phyloP scores from a whole-genome alignment of 1,140 invertebrate species.

The Drosophila yakuba region DNA sequence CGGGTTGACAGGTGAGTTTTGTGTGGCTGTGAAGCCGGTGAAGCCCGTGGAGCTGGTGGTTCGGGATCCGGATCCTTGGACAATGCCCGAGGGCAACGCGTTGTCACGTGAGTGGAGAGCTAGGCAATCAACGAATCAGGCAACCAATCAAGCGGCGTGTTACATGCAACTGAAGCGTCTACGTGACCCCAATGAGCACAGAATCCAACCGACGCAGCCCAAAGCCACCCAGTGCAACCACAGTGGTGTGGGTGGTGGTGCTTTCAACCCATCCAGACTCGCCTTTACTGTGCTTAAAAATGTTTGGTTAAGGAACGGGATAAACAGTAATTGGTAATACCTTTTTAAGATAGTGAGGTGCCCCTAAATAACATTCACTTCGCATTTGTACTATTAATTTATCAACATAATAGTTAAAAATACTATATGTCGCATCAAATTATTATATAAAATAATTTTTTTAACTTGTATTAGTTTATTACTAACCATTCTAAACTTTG shows the following conservation, averaged over 20 bases:
- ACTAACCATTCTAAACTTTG: neutral
- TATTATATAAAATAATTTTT: neutral
- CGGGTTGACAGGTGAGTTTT: conserved; percentile 12
- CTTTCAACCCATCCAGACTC: neutral
- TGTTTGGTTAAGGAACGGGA: no score
- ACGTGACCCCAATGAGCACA: conserved; percentile 53
- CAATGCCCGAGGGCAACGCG: conserved; percentile 55
- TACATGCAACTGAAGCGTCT: conserved; percentile 75
- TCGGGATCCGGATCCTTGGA: conserved; percentile 14
- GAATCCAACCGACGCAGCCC: neutral
- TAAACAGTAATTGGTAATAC: no score
- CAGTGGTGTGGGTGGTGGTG: conserved; percentile 18
- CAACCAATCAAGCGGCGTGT: conserved; percentile 80
- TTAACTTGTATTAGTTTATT: no score
- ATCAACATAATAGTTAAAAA: neutral
- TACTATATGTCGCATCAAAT: no score
- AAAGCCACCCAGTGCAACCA: conserved; percentile 11
- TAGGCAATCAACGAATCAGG: conserved; percentile 73
- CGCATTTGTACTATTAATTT: neutral
- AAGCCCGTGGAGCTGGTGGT: no score
- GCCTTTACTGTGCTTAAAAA: neutral
- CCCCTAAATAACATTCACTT: no score
- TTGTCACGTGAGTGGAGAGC: conserved; percentile 57
- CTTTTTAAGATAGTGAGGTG: no score
- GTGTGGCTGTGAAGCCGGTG: conserved; percentile 4